phyloP scores from a whole-genome alignment of 2,797 vertebrate genomes.

The Botia almorhae region DNA sequence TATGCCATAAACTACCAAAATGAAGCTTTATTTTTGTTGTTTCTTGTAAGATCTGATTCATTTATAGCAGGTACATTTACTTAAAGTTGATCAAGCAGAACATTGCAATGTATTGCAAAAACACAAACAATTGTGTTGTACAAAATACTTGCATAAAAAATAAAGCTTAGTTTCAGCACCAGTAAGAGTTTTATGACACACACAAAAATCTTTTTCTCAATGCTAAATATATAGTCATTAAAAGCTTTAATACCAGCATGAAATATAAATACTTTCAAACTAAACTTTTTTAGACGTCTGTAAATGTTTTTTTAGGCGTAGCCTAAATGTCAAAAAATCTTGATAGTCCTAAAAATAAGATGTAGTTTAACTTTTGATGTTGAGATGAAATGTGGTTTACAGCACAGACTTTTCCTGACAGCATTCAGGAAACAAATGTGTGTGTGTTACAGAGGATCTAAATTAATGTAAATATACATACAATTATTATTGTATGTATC shows the following conservation, averaged over 20 bases:
- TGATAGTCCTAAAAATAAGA: background rate
- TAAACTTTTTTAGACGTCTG: too few species aligned
- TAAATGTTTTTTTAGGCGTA: too few species aligned
- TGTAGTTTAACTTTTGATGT: too few species aligned
- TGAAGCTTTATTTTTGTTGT: conserved; percentile 9
- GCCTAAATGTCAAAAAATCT: too few species aligned
- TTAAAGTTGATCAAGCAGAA: conserved; percentile 18
- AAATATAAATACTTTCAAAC: too few species aligned
- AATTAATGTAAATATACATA: background rate
- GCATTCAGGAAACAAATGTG: background rate
- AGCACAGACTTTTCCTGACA: too few species aligned
- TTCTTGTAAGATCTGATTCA: conserved; percentile 8
- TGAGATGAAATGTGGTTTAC: too few species aligned
- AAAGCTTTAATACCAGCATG: too few species aligned
- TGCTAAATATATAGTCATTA: too few species aligned
- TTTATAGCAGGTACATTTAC: conserved; percentile 16
- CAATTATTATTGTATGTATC: background rate
- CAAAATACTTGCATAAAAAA: conserved; percentile 5
- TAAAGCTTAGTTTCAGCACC: background rate
- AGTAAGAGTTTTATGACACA: too few species aligned
- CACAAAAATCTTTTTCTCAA: too few species aligned
- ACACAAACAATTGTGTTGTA: background rate
- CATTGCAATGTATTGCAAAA: background rate
- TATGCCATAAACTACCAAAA: conserved; percentile 37
- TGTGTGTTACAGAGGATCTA: conserved; percentile 1